phyloP scores from a whole-genome alignment of 2,113 vertebrate species.

The Cichladusa arquata region DNA sequence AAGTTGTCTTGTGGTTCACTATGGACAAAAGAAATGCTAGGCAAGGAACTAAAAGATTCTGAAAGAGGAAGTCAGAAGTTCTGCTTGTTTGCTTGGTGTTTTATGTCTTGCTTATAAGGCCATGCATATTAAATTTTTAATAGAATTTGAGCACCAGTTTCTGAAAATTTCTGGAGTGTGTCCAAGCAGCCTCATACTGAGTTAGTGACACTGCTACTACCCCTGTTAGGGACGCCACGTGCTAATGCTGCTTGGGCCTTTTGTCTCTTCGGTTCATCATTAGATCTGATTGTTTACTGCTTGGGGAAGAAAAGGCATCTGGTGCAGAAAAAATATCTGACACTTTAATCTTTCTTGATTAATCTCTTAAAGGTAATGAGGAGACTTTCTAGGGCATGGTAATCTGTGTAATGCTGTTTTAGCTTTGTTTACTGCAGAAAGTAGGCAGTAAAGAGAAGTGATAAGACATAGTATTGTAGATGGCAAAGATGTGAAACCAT shows the following conservation, averaged over 20 bases:
- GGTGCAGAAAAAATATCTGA: slow-evolving; percentile 28
- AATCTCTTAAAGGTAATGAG: slow-evolving; percentile 53
- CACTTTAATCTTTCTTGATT: slow-evolving; percentile 55
- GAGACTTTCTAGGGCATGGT: slow-evolving; percentile 29
- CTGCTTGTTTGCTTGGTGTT: not conserved
- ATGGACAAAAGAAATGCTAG: not conserved
- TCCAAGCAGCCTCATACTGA: not conserved
- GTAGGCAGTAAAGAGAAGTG: not conserved
- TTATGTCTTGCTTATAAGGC: not conserved
- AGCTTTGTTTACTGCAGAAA: slow-evolving; percentile 43
- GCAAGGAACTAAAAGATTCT: not conserved
- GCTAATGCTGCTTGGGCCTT: not conserved
- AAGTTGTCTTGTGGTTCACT: not conserved
- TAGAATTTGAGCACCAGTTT: not conserved
- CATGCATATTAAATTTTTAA: not conserved
- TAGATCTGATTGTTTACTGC: not conserved
- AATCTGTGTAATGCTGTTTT: slow-evolving; percentile 45
- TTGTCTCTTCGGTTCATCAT: not conserved
- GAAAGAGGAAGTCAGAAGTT: not conserved
- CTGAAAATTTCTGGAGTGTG: not conserved
- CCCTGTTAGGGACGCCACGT: fast-evolving
- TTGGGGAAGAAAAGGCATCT: slow-evolving; percentile 27
- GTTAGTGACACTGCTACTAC: fast-evolving
- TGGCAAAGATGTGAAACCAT: not conserved
- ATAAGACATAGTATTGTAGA: not conserved